Evolutionary conservation across 2,113 vertebrate genomes (phyloP).

Genomic region (Chaetodon auriga): DNA sequence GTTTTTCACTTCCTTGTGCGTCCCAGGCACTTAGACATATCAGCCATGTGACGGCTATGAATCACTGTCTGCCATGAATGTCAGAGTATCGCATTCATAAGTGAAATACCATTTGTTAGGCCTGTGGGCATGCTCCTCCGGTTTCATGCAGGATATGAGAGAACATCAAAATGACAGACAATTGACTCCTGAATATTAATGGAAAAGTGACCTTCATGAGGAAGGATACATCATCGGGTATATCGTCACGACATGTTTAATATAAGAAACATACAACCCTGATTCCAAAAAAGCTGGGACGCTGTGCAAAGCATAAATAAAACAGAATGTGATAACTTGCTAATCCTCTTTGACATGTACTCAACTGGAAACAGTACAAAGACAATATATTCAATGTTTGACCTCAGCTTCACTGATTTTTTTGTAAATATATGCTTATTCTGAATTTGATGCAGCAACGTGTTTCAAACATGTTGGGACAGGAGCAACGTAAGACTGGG

Average conservation of each 20-base stretch:
- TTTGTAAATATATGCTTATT: no score
- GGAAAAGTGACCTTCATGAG: constrained; percentile 73
- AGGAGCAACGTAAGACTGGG: no score
- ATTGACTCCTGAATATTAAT: constrained; percentile 70
- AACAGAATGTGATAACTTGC: no score
- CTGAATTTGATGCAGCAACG: no score
- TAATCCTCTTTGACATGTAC: no score
- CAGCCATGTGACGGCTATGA: constrained; percentile 78
- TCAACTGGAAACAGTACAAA: no score
- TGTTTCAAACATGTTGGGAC: no score
- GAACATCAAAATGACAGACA: constrained; percentile 66
- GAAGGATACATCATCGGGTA: constrained; percentile 42
- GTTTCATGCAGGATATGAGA: constrained; percentile 73
- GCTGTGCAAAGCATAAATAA: no score
- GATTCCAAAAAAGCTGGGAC: no score
- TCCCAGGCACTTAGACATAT: constrained; percentile 81
- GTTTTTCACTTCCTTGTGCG: constrained; percentile 77
- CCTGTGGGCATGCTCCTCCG: constrained; percentile 65
- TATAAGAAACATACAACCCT: not conserved
- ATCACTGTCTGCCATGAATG: constrained; percentile 82
- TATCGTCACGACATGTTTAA: constrained; percentile 15
- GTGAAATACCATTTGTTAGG: constrained; percentile 80
- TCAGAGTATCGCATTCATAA: constrained; percentile 79
- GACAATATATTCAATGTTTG: no score
- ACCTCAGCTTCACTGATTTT: no score